Evolutionary conservation across 2,113 vertebrate species (phyloP).

Genomic region (Progne subis): DNA sequence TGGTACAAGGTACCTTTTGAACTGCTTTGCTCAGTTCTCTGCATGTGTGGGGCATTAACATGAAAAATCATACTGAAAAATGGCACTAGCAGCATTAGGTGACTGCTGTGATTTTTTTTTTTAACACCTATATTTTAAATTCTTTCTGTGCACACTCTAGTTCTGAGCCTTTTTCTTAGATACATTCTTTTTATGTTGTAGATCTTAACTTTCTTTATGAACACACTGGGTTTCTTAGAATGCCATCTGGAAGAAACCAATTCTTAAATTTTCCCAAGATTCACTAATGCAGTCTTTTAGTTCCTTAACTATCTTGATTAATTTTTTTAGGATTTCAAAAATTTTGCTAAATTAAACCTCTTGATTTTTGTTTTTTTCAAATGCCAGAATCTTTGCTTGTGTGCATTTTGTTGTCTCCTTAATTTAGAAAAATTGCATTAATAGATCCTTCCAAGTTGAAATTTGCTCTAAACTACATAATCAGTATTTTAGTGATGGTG

Average conservation of each 20-base stretch:
- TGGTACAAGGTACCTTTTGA: neutral
- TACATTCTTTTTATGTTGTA: too few relatives aligned
- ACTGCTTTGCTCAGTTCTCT: neutral
- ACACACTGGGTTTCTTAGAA: too few relatives aligned
- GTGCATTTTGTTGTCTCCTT: neutral
- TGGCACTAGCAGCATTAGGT: neutral
- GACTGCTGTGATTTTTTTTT: neutral
- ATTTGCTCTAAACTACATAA: neutral
- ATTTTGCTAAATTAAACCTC: too few relatives aligned
- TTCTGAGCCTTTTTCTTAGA: neutral
- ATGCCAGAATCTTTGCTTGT: neutral
- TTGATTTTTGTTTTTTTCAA: neutral
- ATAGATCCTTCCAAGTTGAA: neutral
- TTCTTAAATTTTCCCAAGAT: too few relatives aligned
- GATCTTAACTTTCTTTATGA: too few relatives aligned
- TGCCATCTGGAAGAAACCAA: too few relatives aligned
- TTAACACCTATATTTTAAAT: neutral
- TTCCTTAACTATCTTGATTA: too few relatives aligned
- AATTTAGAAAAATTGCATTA: neutral
- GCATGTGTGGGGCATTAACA: neutral
- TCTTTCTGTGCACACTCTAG: neutral
- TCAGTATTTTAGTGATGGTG: neutral
- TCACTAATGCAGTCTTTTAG: too few relatives aligned
- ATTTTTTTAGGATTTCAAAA: too few relatives aligned
- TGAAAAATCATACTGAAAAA: neutral